A percentile compares a stretch with the other conserved stretches of the same genome.
These are phyloP conservation scores for Andrena bucephala DNA, from an alignment of 2,888 invertebrate species.

Conservation along the genomic window DNA sequence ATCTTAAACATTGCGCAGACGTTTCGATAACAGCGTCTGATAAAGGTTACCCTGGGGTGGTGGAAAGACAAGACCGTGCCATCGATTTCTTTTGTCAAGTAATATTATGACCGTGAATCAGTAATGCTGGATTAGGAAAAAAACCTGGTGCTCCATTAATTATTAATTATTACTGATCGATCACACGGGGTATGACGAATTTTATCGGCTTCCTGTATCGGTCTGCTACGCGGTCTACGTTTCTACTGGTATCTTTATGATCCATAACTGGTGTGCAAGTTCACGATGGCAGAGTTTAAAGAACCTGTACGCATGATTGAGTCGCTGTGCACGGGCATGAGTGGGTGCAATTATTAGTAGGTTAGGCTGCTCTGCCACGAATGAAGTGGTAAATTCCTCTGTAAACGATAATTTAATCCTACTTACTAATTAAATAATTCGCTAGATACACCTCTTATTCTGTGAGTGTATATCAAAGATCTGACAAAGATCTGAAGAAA, in stretches of 20 bases:
- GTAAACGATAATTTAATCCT: not conserved
- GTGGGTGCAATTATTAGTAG: not conserved
- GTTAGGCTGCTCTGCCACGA: not conserved
- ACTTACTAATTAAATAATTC: not conserved
- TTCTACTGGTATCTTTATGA: slow-evolving; percentile 40
- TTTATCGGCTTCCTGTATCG: slow-evolving; percentile 55
- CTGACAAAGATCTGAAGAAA: too few relatives aligned
- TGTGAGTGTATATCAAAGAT: not conserved
- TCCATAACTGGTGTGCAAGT: not conserved
- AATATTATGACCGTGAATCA: slow-evolving; percentile 17
- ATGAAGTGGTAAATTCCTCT: not conserved
- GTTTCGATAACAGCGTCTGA: slow-evolving; percentile 41
- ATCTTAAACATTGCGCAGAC: slow-evolving; percentile 28
- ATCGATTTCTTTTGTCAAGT: slow-evolving; percentile 28
- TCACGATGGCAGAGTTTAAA: slow-evolving; percentile 1
- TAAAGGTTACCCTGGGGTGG: slow-evolving; percentile 26
- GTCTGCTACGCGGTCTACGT: slow-evolving; percentile 5
- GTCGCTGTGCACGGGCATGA: not conserved
- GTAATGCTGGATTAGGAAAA: slow-evolving; percentile 17
- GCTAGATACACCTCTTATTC: not conserved
- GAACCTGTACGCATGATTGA: slow-evolving; percentile 1
- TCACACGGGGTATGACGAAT: slow-evolving; percentile 23
- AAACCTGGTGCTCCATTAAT: slow-evolving; percentile 1
- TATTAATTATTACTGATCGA: slow-evolving; percentile 42
- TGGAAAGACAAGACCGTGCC: slow-evolving; percentile 9